Conservation (phyloP, 1,140 invertebrate genomes). For the Papilio xuthus region DNA sequence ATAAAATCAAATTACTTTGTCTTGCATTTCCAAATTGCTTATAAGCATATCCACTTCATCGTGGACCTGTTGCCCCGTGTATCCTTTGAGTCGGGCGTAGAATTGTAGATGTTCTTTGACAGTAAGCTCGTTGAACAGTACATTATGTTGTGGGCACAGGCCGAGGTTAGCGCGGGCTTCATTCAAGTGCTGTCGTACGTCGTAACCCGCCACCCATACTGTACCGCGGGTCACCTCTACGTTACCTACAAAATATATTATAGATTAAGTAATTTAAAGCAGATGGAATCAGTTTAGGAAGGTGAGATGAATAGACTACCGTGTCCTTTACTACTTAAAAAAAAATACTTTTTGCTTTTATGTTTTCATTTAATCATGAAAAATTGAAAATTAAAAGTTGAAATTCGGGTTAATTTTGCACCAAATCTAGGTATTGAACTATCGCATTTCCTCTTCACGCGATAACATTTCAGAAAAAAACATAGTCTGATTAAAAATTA, state of each 20-base stretch:
- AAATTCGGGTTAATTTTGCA: too few relatives aligned
- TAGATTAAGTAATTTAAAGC: neutral
- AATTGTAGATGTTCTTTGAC: conserved; percentile 95
- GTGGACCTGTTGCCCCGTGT: conserved; percentile 78
- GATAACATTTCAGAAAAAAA: too few relatives aligned
- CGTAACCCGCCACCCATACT: conserved; percentile 86
- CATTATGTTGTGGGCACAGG: conserved; percentile 97
- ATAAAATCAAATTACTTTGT: conserved; percentile 55
- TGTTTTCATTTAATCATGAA: too few relatives aligned
- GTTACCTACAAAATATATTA: conserved; percentile 72
- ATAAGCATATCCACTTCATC: conserved; percentile 79
- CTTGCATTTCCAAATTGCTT: conserved; percentile 65
- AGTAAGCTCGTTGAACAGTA: conserved; percentile 94
- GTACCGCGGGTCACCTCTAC: conserved; percentile 83
- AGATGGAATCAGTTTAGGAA: neutral
- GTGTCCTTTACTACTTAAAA: too few relatives aligned
- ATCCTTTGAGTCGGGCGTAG: conserved; percentile 90
- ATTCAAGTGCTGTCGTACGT: conserved; percentile 83
- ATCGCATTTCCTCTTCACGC: too few relatives aligned
- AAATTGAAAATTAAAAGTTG: too few relatives aligned
- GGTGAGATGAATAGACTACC: too few relatives aligned
- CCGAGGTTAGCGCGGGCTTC: conserved; percentile 87
- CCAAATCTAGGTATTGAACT: too few relatives aligned
- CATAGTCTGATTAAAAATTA: neutral
- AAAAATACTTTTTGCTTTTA: too few relatives aligned